These are phyloP conservation scores for Urophycis tenuis DNA, from an alignment of 2,797 vertebrate genomes.

Conservation along the genomic window DNA sequence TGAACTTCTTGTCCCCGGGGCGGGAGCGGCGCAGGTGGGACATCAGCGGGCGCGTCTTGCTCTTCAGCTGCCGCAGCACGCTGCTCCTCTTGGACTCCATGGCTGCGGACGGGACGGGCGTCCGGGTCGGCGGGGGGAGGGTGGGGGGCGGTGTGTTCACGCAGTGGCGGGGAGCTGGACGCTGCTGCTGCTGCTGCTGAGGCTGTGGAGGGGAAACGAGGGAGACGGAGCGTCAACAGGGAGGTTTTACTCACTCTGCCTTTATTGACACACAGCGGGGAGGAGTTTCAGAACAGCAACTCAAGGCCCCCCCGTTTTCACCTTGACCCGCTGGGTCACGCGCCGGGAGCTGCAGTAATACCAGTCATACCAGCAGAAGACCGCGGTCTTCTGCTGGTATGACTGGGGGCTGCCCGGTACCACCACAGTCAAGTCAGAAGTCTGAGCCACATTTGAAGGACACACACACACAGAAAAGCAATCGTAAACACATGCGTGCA, in stretches of 20 bases:
- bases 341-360: neutral
- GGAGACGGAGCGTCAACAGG: neutral
- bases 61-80: constrained; percentile 54
- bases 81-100: constrained; percentile 65
- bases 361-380: no score
- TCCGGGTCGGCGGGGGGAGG: neutral
- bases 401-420: neutral
- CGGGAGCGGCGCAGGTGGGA: constrained; percentile 36
- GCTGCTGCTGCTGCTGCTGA: neutral
- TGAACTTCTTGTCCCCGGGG: constrained; percentile 21
- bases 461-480: neutral
- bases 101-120: neutral
- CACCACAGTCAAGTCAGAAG: neutral
- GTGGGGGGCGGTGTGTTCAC: neutral
- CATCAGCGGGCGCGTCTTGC: constrained; percentile 55
- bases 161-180: neutral
- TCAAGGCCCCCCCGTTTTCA: neutral
- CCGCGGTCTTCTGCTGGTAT: neutral
- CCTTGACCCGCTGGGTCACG: neutral
- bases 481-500: neutral
- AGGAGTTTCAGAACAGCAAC: neutral
- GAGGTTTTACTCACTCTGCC: neutral
- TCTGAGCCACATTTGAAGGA: neutral
- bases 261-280: constrained; percentile 3
- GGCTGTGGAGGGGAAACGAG: neutral